Conservation (phyloP, 2,113 vertebrate species). For the Lates calcarifer region DNA sequence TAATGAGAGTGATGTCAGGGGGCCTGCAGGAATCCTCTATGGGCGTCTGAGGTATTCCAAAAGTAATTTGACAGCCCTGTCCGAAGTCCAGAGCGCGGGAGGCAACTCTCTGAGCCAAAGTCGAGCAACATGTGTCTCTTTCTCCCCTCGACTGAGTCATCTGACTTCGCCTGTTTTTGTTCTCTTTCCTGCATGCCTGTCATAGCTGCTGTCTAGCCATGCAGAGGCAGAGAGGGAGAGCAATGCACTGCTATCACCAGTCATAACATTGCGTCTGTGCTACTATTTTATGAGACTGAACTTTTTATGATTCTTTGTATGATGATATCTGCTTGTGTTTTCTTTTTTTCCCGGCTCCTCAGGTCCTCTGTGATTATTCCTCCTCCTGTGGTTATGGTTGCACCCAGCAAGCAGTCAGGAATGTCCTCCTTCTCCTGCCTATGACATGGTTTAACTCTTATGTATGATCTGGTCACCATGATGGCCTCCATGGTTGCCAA, state of each 20-base stretch:
- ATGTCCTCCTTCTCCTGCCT: constrained; percentile 44
- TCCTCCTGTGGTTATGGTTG: constrained; percentile 40
- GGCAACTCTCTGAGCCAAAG: constrained; percentile 32
- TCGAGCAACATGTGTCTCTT: not conserved
- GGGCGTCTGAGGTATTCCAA: constrained; percentile 54
- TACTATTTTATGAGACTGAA: constrained; percentile 32
- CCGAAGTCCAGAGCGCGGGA: constrained; percentile 34
- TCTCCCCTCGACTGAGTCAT: constrained; percentile 56
- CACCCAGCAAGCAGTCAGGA: constrained; percentile 57
- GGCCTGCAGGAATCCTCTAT: constrained; percentile 51
- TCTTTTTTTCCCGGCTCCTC: constrained; percentile 23
- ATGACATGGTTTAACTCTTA: constrained; percentile 80
- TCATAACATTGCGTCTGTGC: constrained; percentile 10
- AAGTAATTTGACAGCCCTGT: constrained; percentile 59
- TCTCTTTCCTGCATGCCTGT: constrained; percentile 72
- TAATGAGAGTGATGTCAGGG: constrained; percentile 56
- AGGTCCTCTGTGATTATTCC: constrained; percentile 54
- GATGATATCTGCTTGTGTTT: constrained; percentile 27
- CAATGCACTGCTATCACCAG: not conserved
- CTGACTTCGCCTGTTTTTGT: constrained; percentile 68
- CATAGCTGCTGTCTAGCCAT: constrained; percentile 72
- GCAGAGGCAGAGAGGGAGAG: constrained; percentile 45
- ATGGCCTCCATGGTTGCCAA: constrained; percentile 91
- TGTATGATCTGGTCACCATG: constrained; percentile 74
- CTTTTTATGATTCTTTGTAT: not conserved